phyloP scores from a whole-genome alignment of 2,888 invertebrate genomes.

The Tipula lateralis region DNA sequence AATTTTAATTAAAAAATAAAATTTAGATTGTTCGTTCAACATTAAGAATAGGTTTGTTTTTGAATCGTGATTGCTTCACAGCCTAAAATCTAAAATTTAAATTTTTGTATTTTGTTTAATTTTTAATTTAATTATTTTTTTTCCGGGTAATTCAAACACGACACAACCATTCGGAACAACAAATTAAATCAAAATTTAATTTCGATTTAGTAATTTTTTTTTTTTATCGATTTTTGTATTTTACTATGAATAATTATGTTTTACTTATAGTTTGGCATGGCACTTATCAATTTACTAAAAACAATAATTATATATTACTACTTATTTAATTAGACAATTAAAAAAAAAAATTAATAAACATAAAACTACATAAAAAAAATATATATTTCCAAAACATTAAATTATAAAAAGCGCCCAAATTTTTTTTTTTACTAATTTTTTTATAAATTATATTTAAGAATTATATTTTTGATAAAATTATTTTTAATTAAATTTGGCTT shows the following conservation, averaged over 20 bases:
- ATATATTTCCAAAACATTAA: neutral
- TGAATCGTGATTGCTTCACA: neutral
- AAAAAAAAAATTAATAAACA: neutral
- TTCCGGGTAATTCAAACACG: neutral
- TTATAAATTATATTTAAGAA: neutral
- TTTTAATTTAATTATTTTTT: no score
- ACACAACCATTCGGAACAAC: neutral
- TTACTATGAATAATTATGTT: neutral
- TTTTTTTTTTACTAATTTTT: neutral
- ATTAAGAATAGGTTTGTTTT: neutral
- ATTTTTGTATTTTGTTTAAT: no score
- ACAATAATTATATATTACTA: neutral
- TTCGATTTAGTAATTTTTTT: neutral
- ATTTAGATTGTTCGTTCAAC: neutral
- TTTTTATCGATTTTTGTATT: neutral
- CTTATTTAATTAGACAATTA: neutral
- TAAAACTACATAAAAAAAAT: neutral
- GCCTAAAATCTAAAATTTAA: no score
- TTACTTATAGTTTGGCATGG: neutral
- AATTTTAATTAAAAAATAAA: neutral
- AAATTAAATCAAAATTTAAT: neutral
- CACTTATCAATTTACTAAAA: neutral
- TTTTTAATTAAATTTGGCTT: neutral
- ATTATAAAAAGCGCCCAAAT: conserved; percentile 3
- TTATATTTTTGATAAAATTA: conserved; percentile 1